Conservation (phyloP, 1,140 invertebrate genomes). For the Forficula auricularia region DNA sequence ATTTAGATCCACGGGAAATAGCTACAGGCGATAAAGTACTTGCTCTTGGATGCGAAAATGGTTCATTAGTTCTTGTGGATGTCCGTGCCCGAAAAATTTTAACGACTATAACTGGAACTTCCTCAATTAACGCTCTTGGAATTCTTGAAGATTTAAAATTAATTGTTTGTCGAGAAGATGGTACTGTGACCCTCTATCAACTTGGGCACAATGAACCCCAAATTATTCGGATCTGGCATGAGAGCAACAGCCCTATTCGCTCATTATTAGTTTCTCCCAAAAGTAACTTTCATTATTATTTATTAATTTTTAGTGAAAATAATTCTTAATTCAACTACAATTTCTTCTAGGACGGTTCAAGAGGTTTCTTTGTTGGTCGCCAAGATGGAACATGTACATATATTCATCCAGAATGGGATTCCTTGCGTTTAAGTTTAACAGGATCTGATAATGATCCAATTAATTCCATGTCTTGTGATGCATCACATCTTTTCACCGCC, state of each 20-base stretch:
- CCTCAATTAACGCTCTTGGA: slow-evolving; percentile 33
- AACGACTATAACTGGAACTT: slow-evolving; percentile 23
- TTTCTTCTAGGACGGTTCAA: too few relatives aligned
- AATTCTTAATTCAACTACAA: too few relatives aligned
- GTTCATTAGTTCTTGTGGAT: slow-evolving; percentile 33
- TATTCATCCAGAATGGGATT: slow-evolving; percentile 19
- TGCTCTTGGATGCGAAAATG: slow-evolving; percentile 43
- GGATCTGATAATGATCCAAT: slow-evolving; percentile 51
- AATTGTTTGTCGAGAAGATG: slow-evolving; percentile 31
- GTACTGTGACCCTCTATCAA: slow-evolving; percentile 24
- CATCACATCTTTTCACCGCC: slow-evolving; percentile 32
- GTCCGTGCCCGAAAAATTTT: slow-evolving; percentile 34
- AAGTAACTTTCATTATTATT: too few relatives aligned
- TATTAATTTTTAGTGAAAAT: too few relatives aligned
- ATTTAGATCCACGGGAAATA: slow-evolving; percentile 36
- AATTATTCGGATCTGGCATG: too few relatives aligned
- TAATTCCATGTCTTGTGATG: slow-evolving; percentile 34
- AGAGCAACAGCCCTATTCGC: too few relatives aligned
- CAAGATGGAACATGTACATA: slow-evolving; percentile 41
- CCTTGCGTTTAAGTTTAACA: slow-evolving; percentile 35
- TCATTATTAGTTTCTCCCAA: too few relatives aligned
- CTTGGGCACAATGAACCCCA: too few relatives aligned
- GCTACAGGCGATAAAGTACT: slow-evolving; percentile 44
- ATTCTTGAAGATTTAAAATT: slow-evolving; percentile 24
- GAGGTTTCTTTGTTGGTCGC: slow-evolving; percentile 28